Base-by-base conservation (phyloP, 2,113 vertebrate genomes). In the Bufo gargarizans region DNA sequence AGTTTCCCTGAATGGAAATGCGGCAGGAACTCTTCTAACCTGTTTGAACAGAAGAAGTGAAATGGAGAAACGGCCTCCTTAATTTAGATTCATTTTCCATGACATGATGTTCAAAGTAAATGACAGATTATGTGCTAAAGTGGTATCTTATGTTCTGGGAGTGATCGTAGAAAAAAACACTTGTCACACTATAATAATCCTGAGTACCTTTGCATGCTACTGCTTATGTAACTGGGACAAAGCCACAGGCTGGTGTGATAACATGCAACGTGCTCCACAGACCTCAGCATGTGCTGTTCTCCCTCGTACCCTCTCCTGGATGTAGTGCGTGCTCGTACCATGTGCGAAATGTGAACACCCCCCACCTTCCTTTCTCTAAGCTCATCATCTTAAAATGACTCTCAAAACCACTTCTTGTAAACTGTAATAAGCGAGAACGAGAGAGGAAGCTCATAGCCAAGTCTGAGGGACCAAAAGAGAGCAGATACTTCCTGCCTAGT, bases 111-210 rank as follows among this genome's bases (percentile, higher is more conserved):
- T 65, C 87, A 77, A 55, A 72, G 67, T 74, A 88, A 88, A 55
- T 87, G 77, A 81, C 78, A 88, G 86, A 82, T 83, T 88, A 88
- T 74, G 87, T 69, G 87, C 87, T 67, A 77, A 88, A 88, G 59
- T 67, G 87, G 47, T n/a, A 50, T 88, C 55, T 77, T 82, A 77
- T 82, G 53, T 76, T 63, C 80, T 74, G n/a, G 19, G 81, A 87
- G 33, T 55, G 50, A 45, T 55, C 55, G 53, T 49, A 88, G 33
- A 87, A 87, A 87, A 45, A 61, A 80, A 87, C 33, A 33, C 85
- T 33, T 71, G 58, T 20, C 47, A 9, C 58, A 17, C 85, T 67
- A 65, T 69, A 80, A 69, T 71, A 69, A 65, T 19, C 50, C 76
- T 87, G 56, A 67, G 76, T 56, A 74, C 58, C 84, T 77, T 45